phyloP scores from a whole-genome alignment of 2,113 vertebrate species.

The Scomber colias region DNA sequence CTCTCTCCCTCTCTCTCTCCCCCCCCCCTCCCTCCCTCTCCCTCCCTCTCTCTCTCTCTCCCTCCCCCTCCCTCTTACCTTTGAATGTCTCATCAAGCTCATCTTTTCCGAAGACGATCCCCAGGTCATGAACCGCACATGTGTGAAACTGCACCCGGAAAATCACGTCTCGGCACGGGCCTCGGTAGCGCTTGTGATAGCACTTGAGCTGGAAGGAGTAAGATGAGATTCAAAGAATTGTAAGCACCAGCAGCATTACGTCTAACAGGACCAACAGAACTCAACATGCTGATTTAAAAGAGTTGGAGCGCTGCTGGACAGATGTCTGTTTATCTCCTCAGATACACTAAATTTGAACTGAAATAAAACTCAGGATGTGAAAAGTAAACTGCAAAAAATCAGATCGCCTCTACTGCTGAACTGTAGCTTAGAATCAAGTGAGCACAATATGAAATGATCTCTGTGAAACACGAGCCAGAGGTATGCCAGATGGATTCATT shows the following conservation, averaged over 20 bases:
- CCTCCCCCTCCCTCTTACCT: slow-evolving; percentile 82
- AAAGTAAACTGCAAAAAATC: background rate
- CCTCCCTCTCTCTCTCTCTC: too few species aligned
- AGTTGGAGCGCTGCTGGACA: too few species aligned
- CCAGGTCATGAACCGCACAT: slow-evolving; percentile 95
- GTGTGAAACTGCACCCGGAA: slow-evolving; percentile 99
- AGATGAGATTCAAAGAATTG: background rate
- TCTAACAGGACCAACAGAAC: background rate
- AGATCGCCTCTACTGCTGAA: background rate
- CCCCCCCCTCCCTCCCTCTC: too few species aligned
- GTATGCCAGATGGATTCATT: slow-evolving; percentile 35
- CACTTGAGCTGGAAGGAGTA: slow-evolving; percentile 90
- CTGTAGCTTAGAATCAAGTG: background rate
- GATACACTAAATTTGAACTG: background rate
- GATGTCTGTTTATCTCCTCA: too few species aligned
- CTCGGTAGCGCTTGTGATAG: slow-evolving; percentile 96
- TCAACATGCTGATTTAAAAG: background rate
- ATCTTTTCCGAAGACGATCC: slow-evolving; percentile 93
- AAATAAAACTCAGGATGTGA: background rate
- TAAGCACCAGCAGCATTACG: background rate
- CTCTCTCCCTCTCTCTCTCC: slow-evolving; percentile 74
- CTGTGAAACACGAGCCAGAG: slow-evolving; percentile 13
- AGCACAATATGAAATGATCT: slow-evolving; percentile 13
- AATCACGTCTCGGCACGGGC: slow-evolving; percentile 92
- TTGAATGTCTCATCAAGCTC: slow-evolving; percentile 97